Base-by-base conservation (phyloP, 2,113 vertebrate species). In the Ophiodon elongatus region DNA sequence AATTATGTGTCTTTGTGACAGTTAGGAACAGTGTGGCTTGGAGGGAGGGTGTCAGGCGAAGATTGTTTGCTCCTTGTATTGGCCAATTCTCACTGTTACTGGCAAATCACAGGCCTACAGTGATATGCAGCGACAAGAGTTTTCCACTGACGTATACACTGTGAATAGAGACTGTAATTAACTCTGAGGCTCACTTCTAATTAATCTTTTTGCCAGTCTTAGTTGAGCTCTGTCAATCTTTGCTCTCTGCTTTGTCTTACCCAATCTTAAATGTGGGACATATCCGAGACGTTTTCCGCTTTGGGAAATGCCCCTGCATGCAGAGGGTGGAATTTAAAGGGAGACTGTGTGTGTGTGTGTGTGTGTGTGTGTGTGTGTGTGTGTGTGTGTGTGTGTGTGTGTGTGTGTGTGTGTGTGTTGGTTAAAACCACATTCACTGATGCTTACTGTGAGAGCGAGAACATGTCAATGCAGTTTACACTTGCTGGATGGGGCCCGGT, bases 131-230 rank as follows among this genome's bases (percentile, higher is more conserved):
- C 76, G 82, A 80, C 86, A 87, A 80, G 77, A 73, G 78, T 80
- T 90, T 89, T 85, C 76, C 79, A 80, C 72, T 81, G 82, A 87
- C 90, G 80, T 79, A 85, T 88, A 87, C 87, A 80, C 85, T 82
- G 87, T 84, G 92, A 93, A 88, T 83, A 88, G 73, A 90, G 74
- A 87, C 84, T 68, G 91, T 94, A 92, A 94, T 94, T 93, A 94
- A 93, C 86, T 92, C 77, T 60, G 85, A 85, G 64, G 76, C 83
- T 93, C 87, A 80, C 33, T 66, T 92, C 82, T 91, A 93, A 94
- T 94, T 93, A 94, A 93, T 92, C 87, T 91, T 86, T 74, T 79
- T 82, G 71, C 77, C 77, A 73, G 85, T 86, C 86, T 87, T 80
- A 59, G 77, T 72, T 57, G 80, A 88, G 45, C 75, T 76, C 70